phyloP scores from a whole-genome alignment of 2,113 vertebrate species.

The Eulacestoma nigropectus region DNA sequence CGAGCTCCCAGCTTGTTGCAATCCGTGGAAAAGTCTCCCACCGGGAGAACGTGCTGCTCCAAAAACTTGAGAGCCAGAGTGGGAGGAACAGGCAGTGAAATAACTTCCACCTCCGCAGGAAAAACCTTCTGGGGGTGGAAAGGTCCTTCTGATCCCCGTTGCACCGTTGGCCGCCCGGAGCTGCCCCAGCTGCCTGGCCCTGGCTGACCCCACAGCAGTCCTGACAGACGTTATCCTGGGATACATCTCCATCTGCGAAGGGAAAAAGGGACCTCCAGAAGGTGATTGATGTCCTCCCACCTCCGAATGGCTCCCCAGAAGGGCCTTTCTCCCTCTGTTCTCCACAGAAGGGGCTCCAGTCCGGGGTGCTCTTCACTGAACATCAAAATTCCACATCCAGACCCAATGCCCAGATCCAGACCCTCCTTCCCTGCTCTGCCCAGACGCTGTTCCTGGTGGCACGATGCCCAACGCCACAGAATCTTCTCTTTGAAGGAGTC shows the following conservation, averaged over 20 bases:
- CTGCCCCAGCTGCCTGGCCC: neutral
- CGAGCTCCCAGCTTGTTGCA: neutral
- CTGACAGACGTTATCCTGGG: neutral
- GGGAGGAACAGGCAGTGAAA: neutral
- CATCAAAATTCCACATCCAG: neutral
- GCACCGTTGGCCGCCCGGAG: fast-evolving
- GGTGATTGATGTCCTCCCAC: neutral
- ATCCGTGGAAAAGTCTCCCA: neutral
- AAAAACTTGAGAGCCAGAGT: neutral
- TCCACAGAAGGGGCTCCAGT: neutral
- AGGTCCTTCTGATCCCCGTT: neutral
- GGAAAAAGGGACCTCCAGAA: neutral
- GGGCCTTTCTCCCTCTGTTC: neutral
- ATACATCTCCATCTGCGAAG: neutral
- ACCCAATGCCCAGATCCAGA: neutral
- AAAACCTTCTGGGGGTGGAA: neutral
- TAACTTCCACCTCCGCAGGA: neutral
- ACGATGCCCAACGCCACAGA: neutral
- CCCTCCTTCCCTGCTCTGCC: neutral
- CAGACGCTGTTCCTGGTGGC: neutral
- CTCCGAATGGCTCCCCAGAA: fast-evolving
- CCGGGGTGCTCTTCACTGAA: neutral
- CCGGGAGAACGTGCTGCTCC: neutral
- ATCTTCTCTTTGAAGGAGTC: neutral
- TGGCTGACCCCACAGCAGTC: neutral